Evolutionary conservation across 2,113 vertebrate genomes (phyloP).

Genomic region (Pagrus major): DNA sequence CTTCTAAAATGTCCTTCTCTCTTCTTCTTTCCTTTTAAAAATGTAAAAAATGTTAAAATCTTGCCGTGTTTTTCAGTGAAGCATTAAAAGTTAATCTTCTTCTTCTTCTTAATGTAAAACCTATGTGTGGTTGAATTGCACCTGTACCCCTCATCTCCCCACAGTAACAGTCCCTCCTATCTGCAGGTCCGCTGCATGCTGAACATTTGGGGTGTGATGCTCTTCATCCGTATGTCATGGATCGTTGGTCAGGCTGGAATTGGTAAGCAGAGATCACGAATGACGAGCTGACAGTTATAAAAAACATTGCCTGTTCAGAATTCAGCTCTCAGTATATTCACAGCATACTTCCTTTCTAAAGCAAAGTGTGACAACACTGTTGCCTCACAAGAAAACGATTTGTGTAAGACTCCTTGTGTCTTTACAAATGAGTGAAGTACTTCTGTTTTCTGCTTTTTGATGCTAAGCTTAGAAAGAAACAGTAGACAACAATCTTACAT

Average conservation of each 20-base stretch:
- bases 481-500: background rate
- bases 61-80: background rate
- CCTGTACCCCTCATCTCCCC: background rate
- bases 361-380: background rate
- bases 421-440: background rate
- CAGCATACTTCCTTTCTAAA: background rate
- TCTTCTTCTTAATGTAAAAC: background rate
- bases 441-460: background rate
- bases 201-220: conserved; percentile 99
- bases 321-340: background rate
- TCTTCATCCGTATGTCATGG: conserved; percentile 98
- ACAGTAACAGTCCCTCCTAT: conserved; percentile 53
- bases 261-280: conserved; percentile 83
- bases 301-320: background rate
- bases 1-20: too few relatives aligned
- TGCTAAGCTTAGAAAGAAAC: background rate
- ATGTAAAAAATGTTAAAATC: background rate
- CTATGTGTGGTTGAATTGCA: background rate
- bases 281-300: background rate
- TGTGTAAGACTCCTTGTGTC: background rate
- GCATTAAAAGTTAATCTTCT: too few relatives aligned
- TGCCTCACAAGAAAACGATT: background rate
- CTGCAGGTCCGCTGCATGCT: conserved; percentile 97
- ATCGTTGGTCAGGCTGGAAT: conserved; percentile 98
- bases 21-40: background rate